Base-by-base conservation (phyloP, 2,888 invertebrate species). In the Philonicus albiceps region DNA sequence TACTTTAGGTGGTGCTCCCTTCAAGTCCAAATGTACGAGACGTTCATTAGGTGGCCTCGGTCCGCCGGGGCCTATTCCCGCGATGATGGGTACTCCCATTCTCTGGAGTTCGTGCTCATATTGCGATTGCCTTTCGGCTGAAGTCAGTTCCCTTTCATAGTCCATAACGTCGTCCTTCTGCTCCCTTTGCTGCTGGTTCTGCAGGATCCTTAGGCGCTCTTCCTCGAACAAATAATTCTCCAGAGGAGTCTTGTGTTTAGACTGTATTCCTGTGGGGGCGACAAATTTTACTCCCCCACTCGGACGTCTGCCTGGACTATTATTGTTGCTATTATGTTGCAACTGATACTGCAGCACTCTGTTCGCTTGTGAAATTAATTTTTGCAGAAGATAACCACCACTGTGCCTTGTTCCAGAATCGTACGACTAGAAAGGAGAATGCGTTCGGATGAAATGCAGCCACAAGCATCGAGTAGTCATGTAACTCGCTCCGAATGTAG, bases 11-110 rank as follows among this genome's bases (percentile, higher is more conserved):
- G 96, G 95, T 2, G 96, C 96, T 37, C 96, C 96, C 91, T 96
- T 96, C 64, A 96, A 91, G 91, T 96, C 96, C 87, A 96, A 93
- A 91, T 96, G 96, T 22, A 96, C 95, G 75, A 96, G 90, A 49
- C 95, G 92, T 74, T 93, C 93, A 11, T 92, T 88, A 0, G 92
- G 92, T 30, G 91, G 89, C 80, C 90, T 89, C 2, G 92, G 90
- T 22, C 91, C 91, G 31, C 91, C 91, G 1, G 92, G 92, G 0
- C 92, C 92, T 30, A 92, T 91, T 53, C 91, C 92, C 5, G 92
- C 90, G 76, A 92, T 90, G 27, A 90, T 89, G 3, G 92, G 92
- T 6, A 92, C 90, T 3, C 92, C 92, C 92, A 92, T 92, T 80
- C 92, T 90, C 22, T 92, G 92, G 81, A 92, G 88, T 43, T 92